Base-by-base conservation (phyloP, 2,888 invertebrate genomes). In the Euzetes globulus region DNA sequence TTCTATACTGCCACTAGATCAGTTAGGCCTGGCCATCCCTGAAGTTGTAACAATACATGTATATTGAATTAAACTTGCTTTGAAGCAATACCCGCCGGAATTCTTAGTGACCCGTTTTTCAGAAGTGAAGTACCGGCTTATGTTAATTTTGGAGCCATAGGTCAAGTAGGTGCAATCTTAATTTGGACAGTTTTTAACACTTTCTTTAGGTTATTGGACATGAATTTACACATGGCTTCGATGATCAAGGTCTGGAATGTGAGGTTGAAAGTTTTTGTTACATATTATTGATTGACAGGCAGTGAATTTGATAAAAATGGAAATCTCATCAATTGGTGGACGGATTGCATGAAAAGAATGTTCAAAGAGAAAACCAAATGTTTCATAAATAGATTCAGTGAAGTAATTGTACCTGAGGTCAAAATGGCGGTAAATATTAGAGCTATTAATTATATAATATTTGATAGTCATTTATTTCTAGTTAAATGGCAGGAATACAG, bases 191-290 rank as follows among this genome's bases (percentile, higher is more conserved):
- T 41, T 9, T 41, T 9, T 41, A 41, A 41, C 41, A 41, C 7
- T 41, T 41, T 1, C 41, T 41, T 33, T 33, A 41, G 41, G 41
- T 41, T 15, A 93, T 94, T 79, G 94, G 91, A 15, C 94, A 94
- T 81, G 94, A 94, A 83, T 89, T 94, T 76, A 94, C 93, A 3
- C 94, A 94, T 79, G 94, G 92, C 0, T 93, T 93, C 80, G 93
- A 93, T 80, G 91, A 93, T 81, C 91, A 92, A 82, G 70, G 70
- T 47, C 22, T 41, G 13, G 13, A 41, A 13, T 13, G 7, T 41
- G 11, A 41, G 33, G 9, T 33, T n/a, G n/a, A n/a, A n/a, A n/a
- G n/a, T n/a, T n/a, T n/a, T n/a, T n/a, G n/a, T n/a, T n/a, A n/a
- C n/a, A n/a, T n/a, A 41, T 9, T 41, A 41, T 13, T 58, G 3